Conservation (phyloP, 2,888 invertebrate genomes). For the Steinernema hermaphroditum region DNA sequence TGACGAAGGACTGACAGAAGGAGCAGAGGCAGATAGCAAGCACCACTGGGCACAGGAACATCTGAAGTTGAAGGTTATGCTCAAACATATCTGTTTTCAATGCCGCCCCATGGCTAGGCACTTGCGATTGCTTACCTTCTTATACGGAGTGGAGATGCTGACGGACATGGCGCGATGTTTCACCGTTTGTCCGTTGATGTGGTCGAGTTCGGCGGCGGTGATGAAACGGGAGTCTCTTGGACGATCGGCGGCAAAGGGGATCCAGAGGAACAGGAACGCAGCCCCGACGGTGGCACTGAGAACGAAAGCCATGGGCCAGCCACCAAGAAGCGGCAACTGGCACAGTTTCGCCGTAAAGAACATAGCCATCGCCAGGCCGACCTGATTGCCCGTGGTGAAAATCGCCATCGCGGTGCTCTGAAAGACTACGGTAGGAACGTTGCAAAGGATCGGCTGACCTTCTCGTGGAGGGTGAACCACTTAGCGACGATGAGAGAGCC, state of each 20-base stretch:
- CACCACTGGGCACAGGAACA: constrained; percentile 55
- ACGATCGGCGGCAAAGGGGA: constrained; percentile 48
- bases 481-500: constrained; percentile 56
- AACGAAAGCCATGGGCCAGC: constrained; percentile 60
- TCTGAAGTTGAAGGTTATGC: constrained; percentile 39
- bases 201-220: constrained; percentile 53
- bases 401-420: constrained; percentile 63
- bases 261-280: constrained; percentile 53
- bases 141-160: constrained; percentile 51
- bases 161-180: constrained; percentile 36
- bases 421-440: no score
- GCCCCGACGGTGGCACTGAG: constrained; percentile 50
- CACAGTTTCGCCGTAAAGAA: constrained; percentile 58
- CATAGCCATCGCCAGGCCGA: constrained; percentile 60
- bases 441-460: no score
- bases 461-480: constrained; percentile 63
- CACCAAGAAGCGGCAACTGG: constrained; percentile 48
- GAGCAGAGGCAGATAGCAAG: constrained; percentile 58
- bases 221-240: constrained; percentile 56
- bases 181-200: constrained; percentile 42
- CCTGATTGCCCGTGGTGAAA: constrained; percentile 59
- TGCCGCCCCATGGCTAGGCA: no score
- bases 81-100: no score
- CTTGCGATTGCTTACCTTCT: constrained; percentile 43
- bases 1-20: constrained; percentile 61